These are phyloP conservation scores for Drosophila lowei DNA, from an alignment of 1,140 invertebrate genomes.

Conservation along the genomic window DNA sequence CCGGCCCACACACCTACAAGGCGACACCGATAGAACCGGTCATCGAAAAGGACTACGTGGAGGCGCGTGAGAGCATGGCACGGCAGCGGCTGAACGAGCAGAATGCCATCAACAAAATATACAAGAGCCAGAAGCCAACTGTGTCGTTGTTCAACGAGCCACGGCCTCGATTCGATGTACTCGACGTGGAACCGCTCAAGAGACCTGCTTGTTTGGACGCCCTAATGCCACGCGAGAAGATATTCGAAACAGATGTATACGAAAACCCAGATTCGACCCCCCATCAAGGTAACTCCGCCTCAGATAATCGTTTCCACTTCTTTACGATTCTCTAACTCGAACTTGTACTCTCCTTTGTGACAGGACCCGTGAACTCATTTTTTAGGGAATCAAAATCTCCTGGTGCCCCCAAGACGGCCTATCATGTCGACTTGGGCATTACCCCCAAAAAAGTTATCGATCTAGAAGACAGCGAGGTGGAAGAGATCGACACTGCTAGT, in stretches of 20 bases:
- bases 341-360: background rate
- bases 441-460: too few relatives aligned
- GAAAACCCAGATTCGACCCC: slow-evolving; percentile 16
- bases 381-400: slow-evolving; percentile 20
- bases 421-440: too few relatives aligned
- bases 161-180: background rate
- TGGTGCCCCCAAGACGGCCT: too few relatives aligned
- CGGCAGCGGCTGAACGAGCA: background rate
- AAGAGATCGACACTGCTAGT: too few relatives aligned
- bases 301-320: too few relatives aligned
- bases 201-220: slow-evolving; percentile 31
- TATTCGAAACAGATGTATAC: slow-evolving; percentile 41
- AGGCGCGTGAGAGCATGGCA: slow-evolving; percentile 7
- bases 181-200: background rate
- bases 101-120: slow-evolving; percentile 34
- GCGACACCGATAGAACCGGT: slow-evolving; percentile 13
- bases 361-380: slow-evolving; percentile 19
- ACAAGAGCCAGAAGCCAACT: background rate
- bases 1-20: slow-evolving; percentile 43
- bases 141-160: slow-evolving; percentile 17
- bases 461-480: background rate
- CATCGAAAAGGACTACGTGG: background rate
- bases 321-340: too few relatives aligned
- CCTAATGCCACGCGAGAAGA: slow-evolving; percentile 37
- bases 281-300: slow-evolving; percentile 8